Percentiles rank a stretch among this genome's conserved stretches.
Evolutionary conservation across 2,113 vertebrate species (phyloP).

Genomic region (Sorex fumeus): DNA sequence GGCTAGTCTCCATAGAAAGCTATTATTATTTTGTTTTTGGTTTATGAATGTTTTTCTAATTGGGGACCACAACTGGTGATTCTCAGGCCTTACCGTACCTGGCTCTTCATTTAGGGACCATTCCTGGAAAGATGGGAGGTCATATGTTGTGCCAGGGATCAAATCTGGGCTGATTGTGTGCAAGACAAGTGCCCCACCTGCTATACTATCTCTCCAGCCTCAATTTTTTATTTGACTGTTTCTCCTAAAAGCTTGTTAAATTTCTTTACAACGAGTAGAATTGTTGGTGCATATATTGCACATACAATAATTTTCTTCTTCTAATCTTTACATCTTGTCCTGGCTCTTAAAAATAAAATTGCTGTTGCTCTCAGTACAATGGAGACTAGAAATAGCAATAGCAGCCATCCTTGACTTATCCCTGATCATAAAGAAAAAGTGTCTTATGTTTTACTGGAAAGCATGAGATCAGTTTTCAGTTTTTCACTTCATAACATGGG

Average conservation of each 20-base stretch:
- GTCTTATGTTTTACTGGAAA: neutral
- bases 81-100: no score
- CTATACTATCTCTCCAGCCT: no score
- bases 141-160: no score
- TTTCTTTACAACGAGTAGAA: neutral
- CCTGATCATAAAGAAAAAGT: neutral
- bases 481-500: neutral
- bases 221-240: neutral
- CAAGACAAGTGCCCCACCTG: no score
- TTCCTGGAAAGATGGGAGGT: no score
- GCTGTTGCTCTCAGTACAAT: neutral
- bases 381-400: neutral
- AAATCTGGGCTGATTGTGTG: no score
- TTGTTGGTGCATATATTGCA: neutral
- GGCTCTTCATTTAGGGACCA: no score
- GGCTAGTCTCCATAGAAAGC: neutral
- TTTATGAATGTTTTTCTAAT: no score
- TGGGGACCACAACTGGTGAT: no score
- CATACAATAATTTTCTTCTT: neutral
- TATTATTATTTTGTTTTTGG: neutral
- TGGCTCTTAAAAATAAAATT: neutral
- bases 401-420: neutral
- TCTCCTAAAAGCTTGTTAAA: constrained; percentile 30
- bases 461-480: neutral
- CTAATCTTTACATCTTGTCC: neutral